phyloP scores from a whole-genome alignment of 2,113 vertebrate species.

The Meleagris gallopavo region DNA sequence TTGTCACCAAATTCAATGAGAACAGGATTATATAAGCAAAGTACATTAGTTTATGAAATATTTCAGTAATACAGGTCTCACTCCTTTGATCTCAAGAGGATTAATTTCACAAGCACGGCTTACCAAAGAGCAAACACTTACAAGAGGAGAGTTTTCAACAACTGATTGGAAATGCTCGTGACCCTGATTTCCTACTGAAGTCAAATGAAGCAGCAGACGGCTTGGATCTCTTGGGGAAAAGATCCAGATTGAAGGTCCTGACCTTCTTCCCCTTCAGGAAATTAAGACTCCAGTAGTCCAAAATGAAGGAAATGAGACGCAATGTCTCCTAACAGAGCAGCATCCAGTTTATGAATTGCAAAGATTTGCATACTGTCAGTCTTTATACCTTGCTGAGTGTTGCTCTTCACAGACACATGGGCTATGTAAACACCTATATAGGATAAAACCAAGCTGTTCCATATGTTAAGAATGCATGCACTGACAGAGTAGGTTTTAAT shows the following conservation, averaged over 20 bases:
- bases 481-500: neutral
- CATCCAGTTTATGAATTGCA: neutral
- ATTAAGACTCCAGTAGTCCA: neutral
- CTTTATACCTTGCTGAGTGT: neutral
- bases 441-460: neutral
- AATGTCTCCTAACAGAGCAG: neutral
- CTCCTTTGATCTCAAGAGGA: constrained; percentile 18
- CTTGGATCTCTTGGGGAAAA: neutral
- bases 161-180: neutral
- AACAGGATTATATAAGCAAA: neutral
- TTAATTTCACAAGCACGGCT: neutral
- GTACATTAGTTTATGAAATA: constrained; percentile 24
- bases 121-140: constrained; percentile 41
- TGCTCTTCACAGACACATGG: neutral
- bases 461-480: neutral
- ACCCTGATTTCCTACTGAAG: neutral
- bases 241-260: neutral
- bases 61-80: constrained; percentile 25
- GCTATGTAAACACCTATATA: neutral
- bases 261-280: neutral
- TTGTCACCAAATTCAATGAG: neutral
- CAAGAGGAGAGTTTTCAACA: neutral
- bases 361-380: rapidly evolving
- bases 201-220: neutral
- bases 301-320: neutral